Percentiles rank a stretch among this genome's conserved stretches.
Evolutionary conservation across 2,113 vertebrate species (phyloP).

Genomic region (Perca fluviatilis): DNA sequence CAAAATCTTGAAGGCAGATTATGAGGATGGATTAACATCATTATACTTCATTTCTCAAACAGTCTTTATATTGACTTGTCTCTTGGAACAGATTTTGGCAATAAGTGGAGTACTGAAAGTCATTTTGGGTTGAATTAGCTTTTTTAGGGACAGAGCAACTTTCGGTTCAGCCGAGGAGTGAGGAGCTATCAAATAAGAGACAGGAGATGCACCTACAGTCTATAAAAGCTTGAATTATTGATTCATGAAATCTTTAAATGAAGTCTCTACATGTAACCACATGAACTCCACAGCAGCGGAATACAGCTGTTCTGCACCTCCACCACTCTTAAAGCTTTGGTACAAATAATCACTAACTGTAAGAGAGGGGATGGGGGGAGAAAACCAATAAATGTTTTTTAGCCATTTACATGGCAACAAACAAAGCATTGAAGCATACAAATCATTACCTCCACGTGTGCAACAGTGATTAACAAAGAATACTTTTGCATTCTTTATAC

Average conservation of each 20-base stretch:
- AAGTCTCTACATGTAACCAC: neutral
- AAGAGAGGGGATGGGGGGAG: neutral
- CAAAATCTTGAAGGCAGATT: neutral
- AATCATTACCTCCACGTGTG: no score
- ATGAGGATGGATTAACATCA: neutral
- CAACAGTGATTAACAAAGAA: no score
- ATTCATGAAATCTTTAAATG: conserved; percentile 33
- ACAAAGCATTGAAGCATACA: no score
- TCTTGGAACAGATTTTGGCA: neutral
- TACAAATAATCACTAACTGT: neutral
- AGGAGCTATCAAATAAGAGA: no score
- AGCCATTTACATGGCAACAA: no score
- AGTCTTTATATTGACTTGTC: neutral
- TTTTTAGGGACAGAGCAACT: no score
- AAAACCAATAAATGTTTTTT: neutral
- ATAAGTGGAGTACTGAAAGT: no score
- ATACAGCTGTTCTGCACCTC: neutral
- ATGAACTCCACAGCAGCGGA: conserved; percentile 8
- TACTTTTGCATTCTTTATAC: neutral
- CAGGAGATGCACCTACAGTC: neutral
- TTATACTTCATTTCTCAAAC: neutral
- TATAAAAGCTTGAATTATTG: conserved; percentile 41
- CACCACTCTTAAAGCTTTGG: neutral
- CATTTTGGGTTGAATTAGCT: neutral
- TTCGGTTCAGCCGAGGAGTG: no score